phyloP scores from a whole-genome alignment of 2,797 vertebrate genomes.

The Odontamblyopus lacepedii region DNA sequence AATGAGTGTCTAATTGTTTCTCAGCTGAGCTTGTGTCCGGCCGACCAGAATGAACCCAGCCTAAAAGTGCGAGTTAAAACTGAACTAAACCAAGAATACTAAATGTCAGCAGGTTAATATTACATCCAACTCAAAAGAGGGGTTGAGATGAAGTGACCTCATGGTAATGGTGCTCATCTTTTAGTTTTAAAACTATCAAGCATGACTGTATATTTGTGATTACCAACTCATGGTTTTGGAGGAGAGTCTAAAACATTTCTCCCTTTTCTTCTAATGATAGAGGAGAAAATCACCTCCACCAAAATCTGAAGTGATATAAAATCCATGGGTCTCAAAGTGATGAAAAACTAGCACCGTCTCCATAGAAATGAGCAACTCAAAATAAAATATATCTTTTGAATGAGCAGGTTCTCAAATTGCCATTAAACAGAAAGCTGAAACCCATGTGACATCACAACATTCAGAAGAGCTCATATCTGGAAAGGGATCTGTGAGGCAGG shows the following conservation, averaged over 20 bases:
- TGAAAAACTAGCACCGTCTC: neutral
- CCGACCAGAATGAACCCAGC: constrained; percentile 22
- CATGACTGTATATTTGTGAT: neutral
- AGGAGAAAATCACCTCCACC: neutral
- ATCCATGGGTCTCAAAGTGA: neutral
- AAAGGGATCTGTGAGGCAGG: too few relatives aligned
- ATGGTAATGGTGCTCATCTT: neutral
- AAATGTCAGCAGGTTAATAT: constrained; percentile 13
- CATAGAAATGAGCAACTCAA: neutral
- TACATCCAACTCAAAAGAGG: constrained; percentile 1
- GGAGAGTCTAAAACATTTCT: neutral
- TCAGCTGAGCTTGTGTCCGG: constrained; percentile 59
- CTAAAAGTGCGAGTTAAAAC: constrained; percentile 12
- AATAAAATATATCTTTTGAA: neutral
- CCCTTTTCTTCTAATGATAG: neutral
- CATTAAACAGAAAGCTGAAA: neutral
- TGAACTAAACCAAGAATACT: constrained; percentile 5
- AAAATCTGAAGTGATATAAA: neutral
- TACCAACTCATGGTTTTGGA: neutral
- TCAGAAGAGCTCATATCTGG: too few relatives aligned
- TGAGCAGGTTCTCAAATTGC: neutral
- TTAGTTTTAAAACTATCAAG: neutral
- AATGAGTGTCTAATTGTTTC: constrained; percentile 76
- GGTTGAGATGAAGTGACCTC: neutral
- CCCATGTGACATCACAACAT: neutral